phyloP scores from a whole-genome alignment of 2,888 invertebrate genomes.

The Melipona bicolor region DNA sequence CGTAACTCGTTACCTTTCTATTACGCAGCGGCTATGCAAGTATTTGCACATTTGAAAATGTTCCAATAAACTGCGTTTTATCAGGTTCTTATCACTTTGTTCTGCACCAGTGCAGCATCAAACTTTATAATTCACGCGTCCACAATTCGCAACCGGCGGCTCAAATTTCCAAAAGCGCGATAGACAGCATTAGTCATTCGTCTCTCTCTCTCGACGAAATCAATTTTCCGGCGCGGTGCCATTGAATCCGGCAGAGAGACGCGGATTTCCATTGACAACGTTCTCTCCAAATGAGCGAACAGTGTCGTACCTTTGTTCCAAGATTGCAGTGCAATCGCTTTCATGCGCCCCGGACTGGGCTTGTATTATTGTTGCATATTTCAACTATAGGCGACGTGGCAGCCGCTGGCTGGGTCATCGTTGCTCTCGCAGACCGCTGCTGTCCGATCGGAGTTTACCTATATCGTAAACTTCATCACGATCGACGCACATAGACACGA shows the following conservation, averaged over 20 bases:
- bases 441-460: conserved; percentile 52
- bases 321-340: conserved; percentile 14
- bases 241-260: too few species aligned
- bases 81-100: too few species aligned
- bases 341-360: background rate
- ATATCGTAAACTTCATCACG: conserved; percentile 77
- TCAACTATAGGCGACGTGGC: background rate
- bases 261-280: background rate
- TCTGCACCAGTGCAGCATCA: too few species aligned
- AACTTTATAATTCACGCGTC: background rate
- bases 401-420: background rate
- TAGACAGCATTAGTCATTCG: background rate
- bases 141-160: background rate
- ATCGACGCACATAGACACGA: conserved; percentile 66
- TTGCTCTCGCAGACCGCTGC: conserved; percentile 30
- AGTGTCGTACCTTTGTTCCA: conserved; percentile 1
- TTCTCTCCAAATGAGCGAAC: background rate
- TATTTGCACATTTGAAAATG: too few species aligned
- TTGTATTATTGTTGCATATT: conserved; percentile 28
- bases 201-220: background rate
- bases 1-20: background rate
- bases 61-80: too few species aligned
- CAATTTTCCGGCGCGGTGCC: background rate
- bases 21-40: too few species aligned
- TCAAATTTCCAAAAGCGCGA: background rate